These are phyloP conservation scores for Diceros bicornis DNA, from an alignment of 2,797 vertebrate genomes.

Conservation along the genomic window DNA sequence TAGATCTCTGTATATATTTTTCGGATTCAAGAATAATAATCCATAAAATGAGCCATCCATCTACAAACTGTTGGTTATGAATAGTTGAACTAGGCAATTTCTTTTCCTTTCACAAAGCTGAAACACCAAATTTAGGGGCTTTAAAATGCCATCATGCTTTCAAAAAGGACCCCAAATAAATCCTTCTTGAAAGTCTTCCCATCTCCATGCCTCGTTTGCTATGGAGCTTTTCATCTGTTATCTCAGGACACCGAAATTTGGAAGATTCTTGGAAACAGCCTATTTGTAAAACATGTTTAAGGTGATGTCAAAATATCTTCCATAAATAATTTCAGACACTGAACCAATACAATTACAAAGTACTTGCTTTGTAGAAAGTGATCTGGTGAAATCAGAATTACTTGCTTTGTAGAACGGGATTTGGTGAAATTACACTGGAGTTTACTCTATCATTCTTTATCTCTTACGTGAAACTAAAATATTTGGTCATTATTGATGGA, in stretches of 20 bases:
- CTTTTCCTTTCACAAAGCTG: conserved; percentile 23
- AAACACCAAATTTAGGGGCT: conserved; percentile 5
- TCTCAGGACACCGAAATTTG: background rate
- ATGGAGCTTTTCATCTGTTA: background rate
- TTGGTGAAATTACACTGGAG: conserved; percentile 7
- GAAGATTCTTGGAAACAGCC: background rate
- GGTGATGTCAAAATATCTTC: background rate
- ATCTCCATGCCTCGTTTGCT: background rate
- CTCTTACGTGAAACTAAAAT: background rate
- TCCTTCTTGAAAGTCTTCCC: background rate
- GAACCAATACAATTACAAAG: background rate
- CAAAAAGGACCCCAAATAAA: conserved; percentile 40
- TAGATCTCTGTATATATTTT: background rate
- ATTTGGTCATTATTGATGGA: background rate
- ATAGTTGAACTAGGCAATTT: background rate
- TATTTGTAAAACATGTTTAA: background rate
- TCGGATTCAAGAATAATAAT: conserved; percentile 49
- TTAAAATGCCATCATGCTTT: conserved; percentile 21
- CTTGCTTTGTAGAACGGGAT: background rate
- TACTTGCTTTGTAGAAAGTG: background rate
- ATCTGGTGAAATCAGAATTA: conserved; percentile 7
- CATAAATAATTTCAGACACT: conserved; percentile 50
- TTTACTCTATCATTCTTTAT: background rate
- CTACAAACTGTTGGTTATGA: conserved; percentile 25
- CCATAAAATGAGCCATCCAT: background rate